phyloP scores from a whole-genome alignment of 2,888 invertebrate genomes.

The Cataglyphis altisquamis region DNA sequence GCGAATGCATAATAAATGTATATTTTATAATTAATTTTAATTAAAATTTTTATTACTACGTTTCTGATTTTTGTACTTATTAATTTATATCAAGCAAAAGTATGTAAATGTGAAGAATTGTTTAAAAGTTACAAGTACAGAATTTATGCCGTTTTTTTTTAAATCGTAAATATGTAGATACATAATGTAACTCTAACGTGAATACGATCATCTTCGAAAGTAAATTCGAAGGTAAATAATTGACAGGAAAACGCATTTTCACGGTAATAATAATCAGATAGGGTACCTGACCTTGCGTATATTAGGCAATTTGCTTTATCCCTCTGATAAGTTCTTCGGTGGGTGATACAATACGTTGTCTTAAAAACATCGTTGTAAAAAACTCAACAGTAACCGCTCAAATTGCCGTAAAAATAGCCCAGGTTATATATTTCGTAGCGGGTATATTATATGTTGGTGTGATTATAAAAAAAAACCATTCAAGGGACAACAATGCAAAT shows the following conservation, averaged over 20 bases:
- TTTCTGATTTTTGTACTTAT: neutral
- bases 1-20: neutral
- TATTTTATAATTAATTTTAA: constrained; percentile 9
- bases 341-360: constrained; percentile 64
- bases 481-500: constrained; percentile 73
- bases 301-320: constrained; percentile 75
- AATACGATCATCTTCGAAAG: neutral
- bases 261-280: constrained; percentile 57
- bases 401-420: constrained; percentile 81
- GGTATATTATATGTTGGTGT: constrained; percentile 53
- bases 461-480: constrained; percentile 65
- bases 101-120: neutral
- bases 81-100: constrained; percentile 1
- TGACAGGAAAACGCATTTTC: constrained; percentile 16
- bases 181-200: neutral
- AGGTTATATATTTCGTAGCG: constrained; percentile 37
- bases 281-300: constrained; percentile 79
- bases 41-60: neutral
- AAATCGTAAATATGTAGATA: neutral
- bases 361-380: constrained; percentile 79
- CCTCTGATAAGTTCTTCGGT: constrained; percentile 63
- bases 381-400: constrained; percentile 80
- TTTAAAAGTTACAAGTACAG: neutral
- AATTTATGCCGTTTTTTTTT: neutral
- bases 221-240: neutral